Evolutionary conservation across 2,113 vertebrate genomes (phyloP), one percentile per base, ranked within the genome.

Genomic region (Daboia siamensis): DNA sequence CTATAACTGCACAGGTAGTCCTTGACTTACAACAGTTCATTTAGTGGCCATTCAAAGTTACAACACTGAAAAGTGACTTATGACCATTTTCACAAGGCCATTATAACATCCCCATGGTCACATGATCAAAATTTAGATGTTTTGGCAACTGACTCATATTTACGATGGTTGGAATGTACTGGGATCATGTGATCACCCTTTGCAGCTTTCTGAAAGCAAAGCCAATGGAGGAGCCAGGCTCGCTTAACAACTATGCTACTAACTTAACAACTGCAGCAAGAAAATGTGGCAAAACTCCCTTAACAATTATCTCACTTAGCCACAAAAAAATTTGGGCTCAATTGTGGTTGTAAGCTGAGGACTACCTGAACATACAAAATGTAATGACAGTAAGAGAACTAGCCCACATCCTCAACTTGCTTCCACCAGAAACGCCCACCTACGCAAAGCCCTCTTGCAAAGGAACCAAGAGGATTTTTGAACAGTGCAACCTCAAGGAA

Each of bases 131-230:
- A 69, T n/a, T 69, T 29, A 69, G 1, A 69, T 13, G 61, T 4
- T 5, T n/a, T 69, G 61, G 29, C 29, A n/a, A 69, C n/a, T n/a
- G 29, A 69, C 11, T 69, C 61, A 69, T 69, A n/a, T 69, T n/a
- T n/a, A 69, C n/a, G 29, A 69, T 0, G 12, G 26, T 13, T n/a
- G 61, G 61, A 69, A 10, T 69, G 11, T 0, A 26, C 26, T 1
- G 11, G 11, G 11, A 12, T 69, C 29, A 13, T n/a, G 12, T 69
- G 12, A 69, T 29, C 29, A n/a, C n/a, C 29, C 61, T 69, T 69
- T 69, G 26, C 26, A n/a, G n/a, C 61, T 69, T 69, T n/a, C 61
- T n/a, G 29, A 69, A 69, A 69, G 12, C 61, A 29, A 69, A 69
- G 29, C 5, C 61, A n/a, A 69, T 5, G 61, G 29, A n/a, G 61